Evolutionary conservation across 64 coral and sea anemone genomes (phyloP).

Genomic region (Catalaphyllia jardinei): DNA sequence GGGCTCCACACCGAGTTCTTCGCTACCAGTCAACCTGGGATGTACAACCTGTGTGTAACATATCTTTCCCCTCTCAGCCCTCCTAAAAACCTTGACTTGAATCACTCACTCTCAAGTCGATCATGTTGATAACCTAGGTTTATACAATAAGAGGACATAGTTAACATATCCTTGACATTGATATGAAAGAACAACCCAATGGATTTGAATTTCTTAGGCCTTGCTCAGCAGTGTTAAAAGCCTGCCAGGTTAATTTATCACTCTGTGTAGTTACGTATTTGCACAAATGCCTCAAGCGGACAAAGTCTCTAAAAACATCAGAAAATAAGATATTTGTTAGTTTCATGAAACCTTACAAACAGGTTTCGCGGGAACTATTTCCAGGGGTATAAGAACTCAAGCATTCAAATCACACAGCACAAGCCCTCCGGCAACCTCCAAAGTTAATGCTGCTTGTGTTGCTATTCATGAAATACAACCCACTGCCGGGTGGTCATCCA

Average conservation of each 20-base stretch:
- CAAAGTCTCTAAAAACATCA: no score
- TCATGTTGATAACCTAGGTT: no score
- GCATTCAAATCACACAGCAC: conserved; percentile 41
- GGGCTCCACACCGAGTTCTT: conserved; percentile 5
- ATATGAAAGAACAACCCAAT: no score
- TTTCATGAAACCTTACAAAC: background rate
- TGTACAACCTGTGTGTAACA: no score
- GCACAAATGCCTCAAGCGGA: no score
- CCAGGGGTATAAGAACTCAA: background rate
- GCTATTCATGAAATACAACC: background rate
- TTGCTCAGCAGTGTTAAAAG: no score
- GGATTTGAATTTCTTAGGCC: no score
- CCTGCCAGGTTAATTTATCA: no score
- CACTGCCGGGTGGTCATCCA: background rate
- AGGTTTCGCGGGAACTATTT: background rate
- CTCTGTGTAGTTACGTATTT: no score
- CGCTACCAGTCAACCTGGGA: conserved; percentile 22
- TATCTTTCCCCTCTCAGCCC: background rate
- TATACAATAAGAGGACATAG: background rate
- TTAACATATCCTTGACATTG: background rate
- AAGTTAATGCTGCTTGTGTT: background rate
- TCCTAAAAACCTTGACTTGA: background rate
- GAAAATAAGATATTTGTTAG: no score
- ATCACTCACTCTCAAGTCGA: background rate
- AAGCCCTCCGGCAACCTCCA: background rate